Percentiles rank a stretch among this genome's conserved stretches.
Conservation (phyloP, 2,888 invertebrate genomes). For the Notodonta dromedarius region DNA sequence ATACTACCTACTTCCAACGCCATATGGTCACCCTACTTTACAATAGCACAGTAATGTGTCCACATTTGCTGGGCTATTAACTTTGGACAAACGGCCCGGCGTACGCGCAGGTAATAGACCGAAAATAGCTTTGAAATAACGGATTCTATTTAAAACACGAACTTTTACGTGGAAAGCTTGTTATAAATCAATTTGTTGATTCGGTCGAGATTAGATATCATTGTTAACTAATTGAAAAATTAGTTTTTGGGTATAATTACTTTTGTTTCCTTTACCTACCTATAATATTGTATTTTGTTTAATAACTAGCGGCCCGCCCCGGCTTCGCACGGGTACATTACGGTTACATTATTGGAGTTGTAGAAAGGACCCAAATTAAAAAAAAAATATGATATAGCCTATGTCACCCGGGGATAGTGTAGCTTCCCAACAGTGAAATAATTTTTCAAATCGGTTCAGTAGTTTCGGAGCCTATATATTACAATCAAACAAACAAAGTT, state of each 20-base stretch:
- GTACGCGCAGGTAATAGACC: constrained; percentile 51
- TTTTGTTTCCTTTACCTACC: constrained; percentile 9
- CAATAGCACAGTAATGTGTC: constrained; percentile 53
- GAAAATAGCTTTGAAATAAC: constrained; percentile 27
- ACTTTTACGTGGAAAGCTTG: constrained; percentile 17
- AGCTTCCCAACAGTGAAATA: no score
- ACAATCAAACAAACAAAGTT: no score
- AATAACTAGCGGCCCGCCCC: neutral
- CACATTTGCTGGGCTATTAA: constrained; percentile 73
- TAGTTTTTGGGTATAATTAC: constrained; percentile 14
- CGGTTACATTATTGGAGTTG: no score
- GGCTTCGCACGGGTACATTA: neutral
- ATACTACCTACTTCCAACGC: constrained; percentile 3
- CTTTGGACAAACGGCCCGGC: constrained; percentile 46
- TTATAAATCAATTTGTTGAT: constrained; percentile 38
- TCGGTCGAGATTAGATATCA: constrained; percentile 15
- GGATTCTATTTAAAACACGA: neutral
- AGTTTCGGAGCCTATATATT: no score
- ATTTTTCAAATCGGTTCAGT: no score
- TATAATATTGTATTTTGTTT: no score
- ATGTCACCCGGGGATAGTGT: no score
- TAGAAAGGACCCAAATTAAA: no score
- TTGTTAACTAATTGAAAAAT: constrained; percentile 25
- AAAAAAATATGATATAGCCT: no score
- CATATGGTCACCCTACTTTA: constrained; percentile 53